These are phyloP conservation scores for Lapara coniferarum DNA, from an alignment of 2,888 invertebrate species.

Conservation along the genomic window DNA sequence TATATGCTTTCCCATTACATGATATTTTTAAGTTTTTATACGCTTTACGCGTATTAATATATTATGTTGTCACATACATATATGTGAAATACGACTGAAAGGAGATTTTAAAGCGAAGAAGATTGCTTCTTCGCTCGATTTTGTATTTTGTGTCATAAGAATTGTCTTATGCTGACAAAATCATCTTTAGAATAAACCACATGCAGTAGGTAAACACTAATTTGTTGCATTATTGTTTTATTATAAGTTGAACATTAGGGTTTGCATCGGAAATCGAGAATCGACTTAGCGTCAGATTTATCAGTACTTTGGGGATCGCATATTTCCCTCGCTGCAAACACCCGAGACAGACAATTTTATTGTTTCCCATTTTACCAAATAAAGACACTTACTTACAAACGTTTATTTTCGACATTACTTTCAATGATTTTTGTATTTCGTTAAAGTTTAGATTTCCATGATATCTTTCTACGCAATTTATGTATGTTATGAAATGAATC, in stretches of 20 bases:
- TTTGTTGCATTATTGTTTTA: neutral
- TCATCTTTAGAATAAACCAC: too few species aligned
- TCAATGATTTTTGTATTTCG: neutral
- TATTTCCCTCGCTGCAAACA: constrained; percentile 44
- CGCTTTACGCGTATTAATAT: too few species aligned
- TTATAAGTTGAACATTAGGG: constrained; percentile 23
- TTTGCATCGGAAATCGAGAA: constrained; percentile 50
- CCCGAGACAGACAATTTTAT: constrained; percentile 75
- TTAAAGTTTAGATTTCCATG: neutral
- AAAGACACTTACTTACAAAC: neutral
- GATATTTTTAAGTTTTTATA: too few species aligned
- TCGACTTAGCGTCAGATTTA: constrained; percentile 63
- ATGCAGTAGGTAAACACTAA: too few species aligned
- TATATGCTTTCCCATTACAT: too few species aligned
- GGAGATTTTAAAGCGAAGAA: too few species aligned
- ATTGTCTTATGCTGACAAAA: too few species aligned
- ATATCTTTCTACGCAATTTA: too few species aligned
- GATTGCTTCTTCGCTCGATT: too few species aligned
- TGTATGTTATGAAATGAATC: neutral
- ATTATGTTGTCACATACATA: too few species aligned
- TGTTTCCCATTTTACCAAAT: constrained; percentile 56
- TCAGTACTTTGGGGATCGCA: constrained; percentile 49
- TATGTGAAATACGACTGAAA: too few species aligned
- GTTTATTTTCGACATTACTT: neutral
- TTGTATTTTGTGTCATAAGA: too few species aligned